These are phyloP conservation scores for Urophycis tenuis DNA, from an alignment of 2,797 vertebrate species.

Conservation along the genomic window DNA sequence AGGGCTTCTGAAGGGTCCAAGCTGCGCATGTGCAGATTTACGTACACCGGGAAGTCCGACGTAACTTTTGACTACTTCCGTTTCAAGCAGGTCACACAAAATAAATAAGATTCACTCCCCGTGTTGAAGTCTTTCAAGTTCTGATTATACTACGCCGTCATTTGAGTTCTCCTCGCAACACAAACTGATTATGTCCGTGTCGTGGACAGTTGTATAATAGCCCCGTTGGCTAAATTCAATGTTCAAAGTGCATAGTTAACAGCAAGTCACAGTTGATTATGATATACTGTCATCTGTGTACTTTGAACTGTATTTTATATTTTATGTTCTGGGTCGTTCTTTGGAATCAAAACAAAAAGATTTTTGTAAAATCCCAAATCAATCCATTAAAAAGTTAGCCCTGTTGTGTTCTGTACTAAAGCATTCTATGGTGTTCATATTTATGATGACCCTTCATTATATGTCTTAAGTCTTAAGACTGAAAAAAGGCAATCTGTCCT, in stretches of 20 bases:
- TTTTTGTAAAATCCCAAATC: no score
- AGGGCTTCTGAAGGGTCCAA: conserved; percentile 38
- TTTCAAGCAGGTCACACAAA: background rate
- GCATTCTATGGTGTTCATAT: no score
- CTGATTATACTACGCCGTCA: background rate
- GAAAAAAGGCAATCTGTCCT: background rate
- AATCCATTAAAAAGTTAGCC: no score
- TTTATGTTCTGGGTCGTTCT: background rate
- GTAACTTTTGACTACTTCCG: background rate
- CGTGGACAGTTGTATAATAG: no score
- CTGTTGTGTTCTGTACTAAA: no score
- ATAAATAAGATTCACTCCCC: background rate
- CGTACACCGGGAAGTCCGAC: conserved; percentile 43
- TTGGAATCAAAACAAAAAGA: no score
- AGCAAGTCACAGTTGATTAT: background rate
- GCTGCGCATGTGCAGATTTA: conserved; percentile 64
- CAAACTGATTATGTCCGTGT: no score
- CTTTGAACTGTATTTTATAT: background rate
- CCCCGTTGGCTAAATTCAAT: no score
- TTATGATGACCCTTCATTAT: background rate
- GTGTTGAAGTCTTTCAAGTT: background rate
- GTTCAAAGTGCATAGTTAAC: no score
- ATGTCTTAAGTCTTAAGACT: no score
- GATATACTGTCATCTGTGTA: background rate
- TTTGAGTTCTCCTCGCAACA: background rate